These are phyloP conservation scores for Enchytraeus crypticus DNA, from an alignment of 2,888 invertebrate genomes.

Conservation along the genomic window DNA sequence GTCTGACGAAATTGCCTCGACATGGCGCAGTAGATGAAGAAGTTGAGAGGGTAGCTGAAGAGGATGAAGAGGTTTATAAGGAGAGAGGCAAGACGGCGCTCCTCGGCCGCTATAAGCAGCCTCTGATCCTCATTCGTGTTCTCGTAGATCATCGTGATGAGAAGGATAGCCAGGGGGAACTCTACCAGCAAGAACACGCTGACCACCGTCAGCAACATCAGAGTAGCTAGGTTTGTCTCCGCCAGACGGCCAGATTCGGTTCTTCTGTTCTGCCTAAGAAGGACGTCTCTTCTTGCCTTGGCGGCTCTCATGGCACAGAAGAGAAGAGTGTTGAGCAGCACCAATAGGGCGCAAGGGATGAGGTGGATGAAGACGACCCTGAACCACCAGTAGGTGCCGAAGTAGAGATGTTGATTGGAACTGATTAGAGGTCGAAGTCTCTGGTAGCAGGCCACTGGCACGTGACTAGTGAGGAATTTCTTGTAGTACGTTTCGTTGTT, in stretches of 20 bases:
- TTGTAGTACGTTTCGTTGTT: too few relatives aligned
- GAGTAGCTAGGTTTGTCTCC: slow-evolving; percentile 42
- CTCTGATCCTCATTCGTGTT: slow-evolving; percentile 31
- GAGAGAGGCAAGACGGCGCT: slow-evolving; percentile 30
- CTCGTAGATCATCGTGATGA: slow-evolving; percentile 65
- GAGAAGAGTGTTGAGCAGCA: slow-evolving; percentile 76
- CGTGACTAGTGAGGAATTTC: too few relatives aligned
- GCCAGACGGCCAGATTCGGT: slow-evolving; percentile 43
- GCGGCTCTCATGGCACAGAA: slow-evolving; percentile 77
- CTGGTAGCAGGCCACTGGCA: slow-evolving; percentile 29
- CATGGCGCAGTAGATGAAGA: slow-evolving; percentile 93
- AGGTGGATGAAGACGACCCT: slow-evolving; percentile 87
- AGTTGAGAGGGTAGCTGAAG: slow-evolving; percentile 82
- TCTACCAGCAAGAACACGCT: slow-evolving; percentile 52
- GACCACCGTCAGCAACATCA: slow-evolving; percentile 36
- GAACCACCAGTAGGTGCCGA: slow-evolving; percentile 65
- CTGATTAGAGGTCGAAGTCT: slow-evolving; percentile 8
- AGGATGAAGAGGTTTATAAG: slow-evolving; percentile 85
- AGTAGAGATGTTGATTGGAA: slow-evolving; percentile 55
- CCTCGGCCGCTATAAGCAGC: slow-evolving; percentile 2
- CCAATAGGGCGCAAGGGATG: slow-evolving; percentile 76
- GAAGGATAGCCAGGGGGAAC: slow-evolving; percentile 48
- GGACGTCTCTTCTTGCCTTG: slow-evolving; percentile 65
- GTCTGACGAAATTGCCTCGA: slow-evolving; percentile 79
- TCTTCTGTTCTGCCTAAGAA: slow-evolving; percentile 61